Evolutionary conservation across 2,113 vertebrate genomes (phyloP).

Genomic region (Phasianus colchicus): DNA sequence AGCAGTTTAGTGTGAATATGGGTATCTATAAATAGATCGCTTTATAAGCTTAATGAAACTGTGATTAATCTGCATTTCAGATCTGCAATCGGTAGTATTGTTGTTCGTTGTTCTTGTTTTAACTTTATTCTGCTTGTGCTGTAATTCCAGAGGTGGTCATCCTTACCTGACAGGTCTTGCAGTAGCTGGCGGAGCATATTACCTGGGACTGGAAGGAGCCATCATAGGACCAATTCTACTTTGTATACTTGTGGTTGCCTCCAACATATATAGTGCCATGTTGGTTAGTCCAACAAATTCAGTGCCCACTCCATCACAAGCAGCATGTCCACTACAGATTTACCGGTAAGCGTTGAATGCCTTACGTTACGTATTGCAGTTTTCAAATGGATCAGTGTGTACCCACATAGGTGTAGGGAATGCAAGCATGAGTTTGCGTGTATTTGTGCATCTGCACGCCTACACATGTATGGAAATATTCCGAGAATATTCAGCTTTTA

Average conservation of each 20-base stretch:
- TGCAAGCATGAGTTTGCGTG: not conserved
- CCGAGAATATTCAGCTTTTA: not conserved
- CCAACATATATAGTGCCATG: conserved; percentile 99
- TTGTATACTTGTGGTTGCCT: conserved; percentile 96
- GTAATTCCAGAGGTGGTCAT: conserved; percentile 88
- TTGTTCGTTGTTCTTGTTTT: not conserved
- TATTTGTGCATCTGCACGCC: not conserved
- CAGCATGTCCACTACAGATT: conserved; percentile 82
- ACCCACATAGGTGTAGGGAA: rapidly evolving
- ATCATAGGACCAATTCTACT: conserved; percentile 98
- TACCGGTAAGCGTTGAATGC: conserved; percentile 78
- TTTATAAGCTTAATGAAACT: not conserved
- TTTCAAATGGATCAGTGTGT: not conserved
- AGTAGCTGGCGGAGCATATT: conserved; percentile 95
- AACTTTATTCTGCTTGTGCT: not conserved
- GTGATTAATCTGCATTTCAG: not conserved
- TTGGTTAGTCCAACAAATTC: conserved; percentile 93
- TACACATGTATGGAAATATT: not conserved
- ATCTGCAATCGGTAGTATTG: not conserved
- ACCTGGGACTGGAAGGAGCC: conserved; percentile 95
- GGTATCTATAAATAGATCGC: not conserved
- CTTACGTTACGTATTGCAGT: rapidly evolving
- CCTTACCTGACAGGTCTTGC: conserved; percentile 97
- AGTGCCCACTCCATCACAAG: conserved; percentile 86
- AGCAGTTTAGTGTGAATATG: not conserved